Percentiles rank a stretch among this genome's conserved stretches.
Evolutionary conservation across 1,140 invertebrate genomes (phyloP).

Genomic region (Panulirus ornatus): DNA sequence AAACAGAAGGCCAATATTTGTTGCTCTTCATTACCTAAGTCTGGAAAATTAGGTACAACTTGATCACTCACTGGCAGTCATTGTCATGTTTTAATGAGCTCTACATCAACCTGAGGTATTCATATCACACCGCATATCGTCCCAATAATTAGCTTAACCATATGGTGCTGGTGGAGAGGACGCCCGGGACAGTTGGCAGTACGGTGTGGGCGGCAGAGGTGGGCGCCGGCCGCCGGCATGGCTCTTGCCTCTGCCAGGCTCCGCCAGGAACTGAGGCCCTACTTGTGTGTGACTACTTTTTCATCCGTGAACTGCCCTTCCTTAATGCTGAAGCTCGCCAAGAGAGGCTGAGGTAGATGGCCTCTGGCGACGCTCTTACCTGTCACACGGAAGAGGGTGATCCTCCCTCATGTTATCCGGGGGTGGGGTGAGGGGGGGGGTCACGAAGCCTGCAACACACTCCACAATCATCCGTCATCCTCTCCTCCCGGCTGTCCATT

Average conservation of each 20-base stretch:
- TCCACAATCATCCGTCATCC: too few relatives aligned
- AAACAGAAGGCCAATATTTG: constrained; percentile 14
- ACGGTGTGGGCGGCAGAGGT: background rate
- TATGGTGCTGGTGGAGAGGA: constrained; percentile 27
- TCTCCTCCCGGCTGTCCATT: too few relatives aligned
- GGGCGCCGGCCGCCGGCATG: background rate
- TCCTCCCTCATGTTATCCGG: too few relatives aligned
- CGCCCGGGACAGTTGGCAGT: background rate
- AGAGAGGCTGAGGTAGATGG: background rate
- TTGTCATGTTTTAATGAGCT: constrained; percentile 36
- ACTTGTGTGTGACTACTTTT: background rate
- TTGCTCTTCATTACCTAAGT: background rate
- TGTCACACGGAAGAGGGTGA: too few relatives aligned
- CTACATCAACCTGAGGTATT: constrained; percentile 9
- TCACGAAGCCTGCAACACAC: too few relatives aligned
- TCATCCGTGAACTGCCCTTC: background rate
- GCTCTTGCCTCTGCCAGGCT: background rate
- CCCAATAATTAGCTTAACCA: constrained; percentile 37
- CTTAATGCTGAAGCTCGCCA: background rate
- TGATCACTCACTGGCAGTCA: constrained; percentile 1
- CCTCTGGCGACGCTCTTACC: too few relatives aligned
- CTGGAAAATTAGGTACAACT: background rate
- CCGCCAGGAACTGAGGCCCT: background rate
- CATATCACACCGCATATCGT: constrained; percentile 39
- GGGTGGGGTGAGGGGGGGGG: too few relatives aligned